These are phyloP conservation scores for Drosophila putrida DNA, from an alignment of 2,888 invertebrate genomes.

Conservation along the genomic window DNA sequence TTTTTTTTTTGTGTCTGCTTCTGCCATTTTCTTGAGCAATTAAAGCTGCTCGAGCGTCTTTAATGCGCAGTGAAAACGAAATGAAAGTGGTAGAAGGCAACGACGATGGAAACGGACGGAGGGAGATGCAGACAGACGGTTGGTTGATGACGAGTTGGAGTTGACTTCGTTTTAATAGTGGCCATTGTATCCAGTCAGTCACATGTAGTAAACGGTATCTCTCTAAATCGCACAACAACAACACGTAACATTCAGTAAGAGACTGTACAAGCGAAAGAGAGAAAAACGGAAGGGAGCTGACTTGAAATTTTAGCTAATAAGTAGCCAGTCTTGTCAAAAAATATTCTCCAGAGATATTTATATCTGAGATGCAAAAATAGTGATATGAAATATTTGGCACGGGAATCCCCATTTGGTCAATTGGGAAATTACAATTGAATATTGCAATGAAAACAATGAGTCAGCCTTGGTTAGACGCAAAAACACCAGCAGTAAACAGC, in stretches of 20 bases:
- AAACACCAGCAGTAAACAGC: too few relatives aligned
- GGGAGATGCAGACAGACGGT: conserved; percentile 37
- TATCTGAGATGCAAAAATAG: too few relatives aligned
- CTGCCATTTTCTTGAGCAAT: conserved; percentile 68
- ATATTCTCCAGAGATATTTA: too few relatives aligned
- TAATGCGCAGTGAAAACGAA: conserved; percentile 79
- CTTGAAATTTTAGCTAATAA: too few relatives aligned
- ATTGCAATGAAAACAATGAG: too few relatives aligned
- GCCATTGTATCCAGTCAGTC: conserved; percentile 38
- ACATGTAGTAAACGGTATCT: conserved; percentile 49
- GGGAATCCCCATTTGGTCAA: too few relatives aligned
- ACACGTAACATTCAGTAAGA: conserved; percentile 27
- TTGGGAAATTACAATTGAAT: too few relatives aligned
- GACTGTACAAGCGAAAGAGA: conserved; percentile 6
- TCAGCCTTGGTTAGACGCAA: too few relatives aligned
- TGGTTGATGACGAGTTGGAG: conserved; percentile 54
- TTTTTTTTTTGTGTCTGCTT: conserved; percentile 25
- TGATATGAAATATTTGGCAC: too few relatives aligned
- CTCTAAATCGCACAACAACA: conserved; percentile 49
- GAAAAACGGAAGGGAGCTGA: too few relatives aligned
- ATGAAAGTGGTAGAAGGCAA: conserved; percentile 69
- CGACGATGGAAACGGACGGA: conserved; percentile 40
- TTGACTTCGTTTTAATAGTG: conserved; percentile 45
- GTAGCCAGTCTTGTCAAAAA: too few relatives aligned
- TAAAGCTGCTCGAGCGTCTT: conserved; percentile 76